These are phyloP conservation scores for Ypsolopha sequella DNA, from an alignment of 2,888 invertebrate species.

Conservation along the genomic window DNA sequence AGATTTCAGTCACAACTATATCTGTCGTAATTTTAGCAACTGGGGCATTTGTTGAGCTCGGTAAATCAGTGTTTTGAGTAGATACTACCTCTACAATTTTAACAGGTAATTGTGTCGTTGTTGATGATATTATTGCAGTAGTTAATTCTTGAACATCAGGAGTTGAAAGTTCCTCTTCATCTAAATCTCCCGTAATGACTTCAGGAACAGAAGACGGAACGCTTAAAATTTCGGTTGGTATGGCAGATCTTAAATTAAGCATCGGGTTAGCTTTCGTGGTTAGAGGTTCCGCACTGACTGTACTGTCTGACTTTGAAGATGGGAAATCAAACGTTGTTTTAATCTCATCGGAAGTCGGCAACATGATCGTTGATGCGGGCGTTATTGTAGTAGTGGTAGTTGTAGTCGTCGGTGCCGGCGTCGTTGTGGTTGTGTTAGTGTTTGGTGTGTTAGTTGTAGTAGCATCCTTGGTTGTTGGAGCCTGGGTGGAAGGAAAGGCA, in stretches of 20 bases:
- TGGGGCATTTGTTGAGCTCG: not conserved
- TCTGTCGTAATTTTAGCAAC: not conserved
- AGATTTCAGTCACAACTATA: not conserved
- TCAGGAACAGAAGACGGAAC: slow-evolving; percentile 33
- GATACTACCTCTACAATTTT: not conserved
- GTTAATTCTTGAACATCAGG: slow-evolving; percentile 9
- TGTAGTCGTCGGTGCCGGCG: slow-evolving; percentile 20
- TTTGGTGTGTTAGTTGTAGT: not conserved
- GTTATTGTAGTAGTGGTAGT: slow-evolving; percentile 16
- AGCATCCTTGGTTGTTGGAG: slow-evolving; percentile 19
- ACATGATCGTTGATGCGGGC: slow-evolving; percentile 10
- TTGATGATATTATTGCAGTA: not conserved
- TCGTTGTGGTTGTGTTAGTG: not conserved
- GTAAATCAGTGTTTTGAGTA: not conserved
- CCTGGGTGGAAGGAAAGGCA: slow-evolving; percentile 21
- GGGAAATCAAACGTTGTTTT: not conserved
- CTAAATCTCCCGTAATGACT: slow-evolving; percentile 29
- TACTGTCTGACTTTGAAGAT: not conserved
- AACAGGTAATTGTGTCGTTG: not conserved
- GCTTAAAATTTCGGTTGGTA: slow-evolving; percentile 46
- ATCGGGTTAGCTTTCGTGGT: slow-evolving; percentile 30
- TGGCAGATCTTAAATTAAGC: slow-evolving; percentile 48
- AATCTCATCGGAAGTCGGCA: slow-evolving; percentile 17
- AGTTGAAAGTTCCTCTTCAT: slow-evolving; percentile 22
- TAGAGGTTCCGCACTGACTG: not conserved